phyloP scores from a whole-genome alignment of 2,797 vertebrate genomes.

The Streptopelia turtur region DNA sequence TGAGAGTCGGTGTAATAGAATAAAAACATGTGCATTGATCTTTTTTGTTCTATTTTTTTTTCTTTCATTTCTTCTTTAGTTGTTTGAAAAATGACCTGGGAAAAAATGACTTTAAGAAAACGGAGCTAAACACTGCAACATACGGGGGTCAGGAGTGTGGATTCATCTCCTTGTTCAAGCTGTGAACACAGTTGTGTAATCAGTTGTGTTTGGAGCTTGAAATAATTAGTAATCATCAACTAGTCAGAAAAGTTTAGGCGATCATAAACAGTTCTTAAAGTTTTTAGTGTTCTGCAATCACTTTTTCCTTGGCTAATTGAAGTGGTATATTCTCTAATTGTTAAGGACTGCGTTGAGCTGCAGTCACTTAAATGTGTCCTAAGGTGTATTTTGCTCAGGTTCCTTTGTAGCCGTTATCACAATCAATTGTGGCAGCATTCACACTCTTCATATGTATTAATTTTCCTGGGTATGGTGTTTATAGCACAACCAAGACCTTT shows the following conservation, averaged over 20 bases:
- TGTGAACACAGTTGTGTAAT: rapidly evolving
- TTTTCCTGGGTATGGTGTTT: background rate
- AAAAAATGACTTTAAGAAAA: background rate
- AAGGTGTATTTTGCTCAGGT: background rate
- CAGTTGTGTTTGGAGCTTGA: background rate
- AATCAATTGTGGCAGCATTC: background rate
- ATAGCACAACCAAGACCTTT: background rate
- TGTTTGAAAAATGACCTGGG: background rate
- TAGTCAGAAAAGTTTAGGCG: background rate
- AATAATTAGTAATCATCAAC: background rate
- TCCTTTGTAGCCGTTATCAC: background rate
- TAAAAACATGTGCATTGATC: background rate
- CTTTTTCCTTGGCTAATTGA: background rate
- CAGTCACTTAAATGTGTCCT: background rate
- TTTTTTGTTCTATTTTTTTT: background rate
- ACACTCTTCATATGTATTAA: background rate
- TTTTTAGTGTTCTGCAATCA: background rate
- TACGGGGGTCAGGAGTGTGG: background rate
- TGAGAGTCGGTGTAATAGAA: background rate
- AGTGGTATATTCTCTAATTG: background rate
- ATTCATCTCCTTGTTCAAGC: background rate
- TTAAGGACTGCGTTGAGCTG: background rate
- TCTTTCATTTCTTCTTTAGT: background rate
- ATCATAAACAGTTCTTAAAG: background rate
- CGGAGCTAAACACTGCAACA: background rate